Conservation (phyloP, 2,888 invertebrate genomes). For the Leptopilina syphax region DNA sequence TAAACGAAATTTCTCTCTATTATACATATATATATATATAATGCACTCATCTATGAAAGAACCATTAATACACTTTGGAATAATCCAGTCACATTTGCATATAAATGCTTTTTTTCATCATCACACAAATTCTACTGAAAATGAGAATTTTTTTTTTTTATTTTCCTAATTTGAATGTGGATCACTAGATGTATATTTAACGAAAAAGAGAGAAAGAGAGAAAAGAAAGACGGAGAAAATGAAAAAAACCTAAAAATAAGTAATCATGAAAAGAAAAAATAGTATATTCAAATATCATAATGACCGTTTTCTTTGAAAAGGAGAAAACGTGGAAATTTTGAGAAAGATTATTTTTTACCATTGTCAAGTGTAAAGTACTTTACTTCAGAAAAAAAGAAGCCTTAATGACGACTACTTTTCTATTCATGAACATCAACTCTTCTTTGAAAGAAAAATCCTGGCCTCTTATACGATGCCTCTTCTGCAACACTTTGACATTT, state of each 20-base stretch:
- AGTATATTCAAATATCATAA: background rate
- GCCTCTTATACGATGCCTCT: background rate
- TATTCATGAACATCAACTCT: constrained; percentile 17
- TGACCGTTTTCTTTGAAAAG: background rate
- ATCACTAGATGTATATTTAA: too few relatives aligned
- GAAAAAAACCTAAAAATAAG: too few relatives aligned
- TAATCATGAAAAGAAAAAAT: background rate
- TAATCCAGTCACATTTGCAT: constrained; percentile 16
- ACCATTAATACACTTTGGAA: constrained; percentile 13
- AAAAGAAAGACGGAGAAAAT: too few relatives aligned
- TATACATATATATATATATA: background rate
- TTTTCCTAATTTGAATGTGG: background rate
- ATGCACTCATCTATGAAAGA: constrained; percentile 1
- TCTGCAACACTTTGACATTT: background rate
- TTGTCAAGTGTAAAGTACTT: constrained; percentile 3
- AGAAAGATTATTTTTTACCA: background rate
- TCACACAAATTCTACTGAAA: background rate
- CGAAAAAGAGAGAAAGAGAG: too few relatives aligned
- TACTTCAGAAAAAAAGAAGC: background rate
- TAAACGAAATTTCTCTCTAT: background rate
- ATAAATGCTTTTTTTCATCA: background rate
- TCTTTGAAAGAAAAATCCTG: constrained; percentile 12
- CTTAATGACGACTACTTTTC: constrained; percentile 37
- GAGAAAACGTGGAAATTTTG: background rate
- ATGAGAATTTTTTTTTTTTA: background rate